These are phyloP conservation scores for Crypturellus tataupa DNA, from an alignment of 2,797 vertebrate genomes.

Conservation along the genomic window DNA sequence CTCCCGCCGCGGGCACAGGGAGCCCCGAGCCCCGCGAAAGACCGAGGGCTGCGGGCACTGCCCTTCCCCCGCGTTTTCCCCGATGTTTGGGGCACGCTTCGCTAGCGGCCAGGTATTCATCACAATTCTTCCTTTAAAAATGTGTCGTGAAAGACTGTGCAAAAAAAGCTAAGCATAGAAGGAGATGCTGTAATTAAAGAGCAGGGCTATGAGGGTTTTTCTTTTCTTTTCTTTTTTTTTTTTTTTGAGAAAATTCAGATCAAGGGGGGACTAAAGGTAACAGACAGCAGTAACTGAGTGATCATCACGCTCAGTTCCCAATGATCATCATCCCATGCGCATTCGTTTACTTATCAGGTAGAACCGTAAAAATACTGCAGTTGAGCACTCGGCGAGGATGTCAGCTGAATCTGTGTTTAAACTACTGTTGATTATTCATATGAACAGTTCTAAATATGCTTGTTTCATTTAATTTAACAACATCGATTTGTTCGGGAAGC, in stretches of 20 bases:
- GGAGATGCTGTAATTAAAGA: background rate
- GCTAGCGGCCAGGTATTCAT: background rate
- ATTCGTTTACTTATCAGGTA: background rate
- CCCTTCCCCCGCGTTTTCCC: background rate
- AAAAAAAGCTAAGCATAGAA: background rate
- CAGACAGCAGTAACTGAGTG: background rate
- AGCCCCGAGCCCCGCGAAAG: background rate
- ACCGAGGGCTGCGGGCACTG: background rate
- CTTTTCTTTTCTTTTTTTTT: background rate
- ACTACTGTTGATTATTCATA: background rate
- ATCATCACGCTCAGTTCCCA: background rate
- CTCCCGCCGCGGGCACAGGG: accelerated
- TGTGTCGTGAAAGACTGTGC: background rate
- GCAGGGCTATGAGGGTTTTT: background rate
- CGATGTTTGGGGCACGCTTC: background rate
- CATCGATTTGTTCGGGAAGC: background rate
- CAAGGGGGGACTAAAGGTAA: background rate
- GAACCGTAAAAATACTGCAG: background rate
- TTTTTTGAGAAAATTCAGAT: background rate
- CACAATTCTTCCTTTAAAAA: background rate
- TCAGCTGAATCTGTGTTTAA: background rate
- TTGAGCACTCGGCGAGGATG: background rate
- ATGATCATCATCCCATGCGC: background rate
- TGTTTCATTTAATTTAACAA: background rate
- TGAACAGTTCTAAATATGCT: background rate